Conservation (phyloP, 1,140 invertebrate genomes). For the Planococcus citri region DNA sequence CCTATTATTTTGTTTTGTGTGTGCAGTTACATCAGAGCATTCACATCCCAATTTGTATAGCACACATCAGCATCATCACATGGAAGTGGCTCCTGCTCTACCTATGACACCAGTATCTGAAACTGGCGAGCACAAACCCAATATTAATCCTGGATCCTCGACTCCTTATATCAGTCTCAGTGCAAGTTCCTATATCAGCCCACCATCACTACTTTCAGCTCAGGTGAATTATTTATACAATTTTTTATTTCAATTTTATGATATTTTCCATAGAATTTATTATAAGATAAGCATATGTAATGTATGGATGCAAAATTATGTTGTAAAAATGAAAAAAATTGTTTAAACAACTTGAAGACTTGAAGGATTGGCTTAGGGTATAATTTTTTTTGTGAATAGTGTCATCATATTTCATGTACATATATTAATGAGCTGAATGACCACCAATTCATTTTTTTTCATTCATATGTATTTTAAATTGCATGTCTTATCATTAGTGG, state of each 20-base stretch:
- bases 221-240: not conserved
- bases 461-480: no score
- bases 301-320: no score
- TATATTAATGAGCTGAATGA: no score
- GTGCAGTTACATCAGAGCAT: not conserved
- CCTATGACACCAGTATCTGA: not conserved
- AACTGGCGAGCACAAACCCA: not conserved
- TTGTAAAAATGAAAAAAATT: no score
- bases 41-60: not conserved
- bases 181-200: conserved; percentile 10
- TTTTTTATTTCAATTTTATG: not conserved
- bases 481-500: no score
- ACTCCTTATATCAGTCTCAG: not conserved
- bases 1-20: no score
- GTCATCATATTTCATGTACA: not conserved
- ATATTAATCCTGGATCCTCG: not conserved
- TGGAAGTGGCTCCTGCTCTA: not conserved
- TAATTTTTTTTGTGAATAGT: no score
- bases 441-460: no score
- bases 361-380: no score
- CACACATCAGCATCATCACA: not conserved
- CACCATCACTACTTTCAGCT: not conserved
- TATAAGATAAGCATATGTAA: no score
- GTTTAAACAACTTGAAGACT: no score
- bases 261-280: no score